A percentile compares a stretch with the other conserved stretches of the same genome.
phyloP scores from a whole-genome alignment of 2,797 vertebrate species.

The Enteromius argenteus region DNA sequence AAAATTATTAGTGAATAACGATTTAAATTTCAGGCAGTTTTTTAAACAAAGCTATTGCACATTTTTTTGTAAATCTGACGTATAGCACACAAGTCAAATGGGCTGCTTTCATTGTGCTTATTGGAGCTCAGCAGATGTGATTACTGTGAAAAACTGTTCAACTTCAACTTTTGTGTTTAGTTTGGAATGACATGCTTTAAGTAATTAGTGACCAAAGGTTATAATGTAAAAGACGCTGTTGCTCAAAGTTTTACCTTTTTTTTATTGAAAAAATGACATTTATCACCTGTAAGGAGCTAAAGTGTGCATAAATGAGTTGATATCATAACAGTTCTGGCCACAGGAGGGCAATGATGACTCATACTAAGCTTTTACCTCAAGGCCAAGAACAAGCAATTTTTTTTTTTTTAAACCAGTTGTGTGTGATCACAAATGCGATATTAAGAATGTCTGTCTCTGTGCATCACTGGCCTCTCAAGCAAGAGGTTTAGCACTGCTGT shows the following conservation, averaged over 20 bases:
- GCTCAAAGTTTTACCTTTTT: background rate
- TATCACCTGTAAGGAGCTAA: background rate
- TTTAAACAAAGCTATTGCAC: background rate
- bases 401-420: background rate
- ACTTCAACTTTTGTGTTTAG: too few species aligned
- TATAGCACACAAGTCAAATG: background rate
- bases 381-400: conserved; percentile 4
- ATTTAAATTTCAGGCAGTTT: background rate
- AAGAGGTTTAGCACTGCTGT: conserved; percentile 24
- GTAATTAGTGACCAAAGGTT: background rate
- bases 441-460: conserved; percentile 4
- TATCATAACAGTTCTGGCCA: conserved; percentile 63
- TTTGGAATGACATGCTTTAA: background rate
- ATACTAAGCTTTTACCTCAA: conserved; percentile 52
- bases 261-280: background rate
- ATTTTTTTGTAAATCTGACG: background rate
- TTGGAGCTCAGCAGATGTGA: background rate
- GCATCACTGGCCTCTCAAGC: conserved; percentile 16
- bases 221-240: background rate
- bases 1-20: background rate
- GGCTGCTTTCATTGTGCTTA: background rate
- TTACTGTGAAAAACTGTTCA: background rate
- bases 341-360: conserved; percentile 80
- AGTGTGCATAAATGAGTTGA: background rate
- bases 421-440: conserved; percentile 6